Percentiles rank a stretch among this genome's conserved stretches.
These are phyloP conservation scores for Syrmaticus mikado DNA, from an alignment of 2,113 vertebrate species.

Conservation along the genomic window DNA sequence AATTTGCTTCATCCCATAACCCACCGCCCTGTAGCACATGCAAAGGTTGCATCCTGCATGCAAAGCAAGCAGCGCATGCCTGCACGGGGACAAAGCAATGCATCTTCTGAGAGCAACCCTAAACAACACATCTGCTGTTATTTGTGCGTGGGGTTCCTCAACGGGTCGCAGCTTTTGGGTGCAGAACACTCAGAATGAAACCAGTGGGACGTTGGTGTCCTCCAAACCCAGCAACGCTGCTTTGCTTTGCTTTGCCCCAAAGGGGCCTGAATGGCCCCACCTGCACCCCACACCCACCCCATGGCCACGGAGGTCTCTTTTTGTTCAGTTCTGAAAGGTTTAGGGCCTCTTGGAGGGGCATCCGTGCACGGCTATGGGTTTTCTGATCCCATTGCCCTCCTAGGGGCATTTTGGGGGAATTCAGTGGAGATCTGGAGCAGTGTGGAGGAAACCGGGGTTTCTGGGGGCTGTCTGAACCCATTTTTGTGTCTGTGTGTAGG, in stretches of 20 bases:
- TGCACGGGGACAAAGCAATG: not conserved
- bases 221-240: not conserved
- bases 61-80: not conserved
- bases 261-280: not conserved
- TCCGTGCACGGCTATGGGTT: fast-evolving
- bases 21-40: fast-evolving
- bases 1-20: not conserved
- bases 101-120: not conserved
- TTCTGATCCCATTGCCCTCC: fast-evolving
- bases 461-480: too few species aligned
- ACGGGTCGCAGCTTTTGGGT: not conserved
- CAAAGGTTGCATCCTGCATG: fast-evolving
- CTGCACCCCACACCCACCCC: too few species aligned
- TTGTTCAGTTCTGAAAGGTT: not conserved
- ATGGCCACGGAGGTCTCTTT: not conserved
- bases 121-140: not conserved
- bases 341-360: not conserved
- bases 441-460: fast-evolving
- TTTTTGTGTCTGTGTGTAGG: not conserved
- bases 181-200: not conserved
- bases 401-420: not conserved
- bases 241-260: not conserved
- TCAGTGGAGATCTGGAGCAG: not conserved
- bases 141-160: fast-evolving
- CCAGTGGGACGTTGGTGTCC: fast-evolving